Base-by-base conservation (phyloP, 2,888 invertebrate species). In the Tryphoninae sp. region DNA sequence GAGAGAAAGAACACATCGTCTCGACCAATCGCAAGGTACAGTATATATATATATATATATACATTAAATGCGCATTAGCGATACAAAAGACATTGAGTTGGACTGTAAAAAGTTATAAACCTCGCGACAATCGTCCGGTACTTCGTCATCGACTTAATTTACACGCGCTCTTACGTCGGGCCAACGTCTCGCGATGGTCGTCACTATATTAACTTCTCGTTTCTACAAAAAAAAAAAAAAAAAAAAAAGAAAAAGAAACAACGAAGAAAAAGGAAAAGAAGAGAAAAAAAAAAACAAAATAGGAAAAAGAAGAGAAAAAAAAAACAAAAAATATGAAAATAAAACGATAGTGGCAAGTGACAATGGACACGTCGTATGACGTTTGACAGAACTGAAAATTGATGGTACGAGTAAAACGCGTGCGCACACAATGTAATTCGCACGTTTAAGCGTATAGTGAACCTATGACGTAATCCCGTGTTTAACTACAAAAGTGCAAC, bases 101-200 rank as follows among this genome's bases (percentile, higher is more conserved):
- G 40, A 55, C 61, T 62, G 22, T 61, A 53, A 68, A 62, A 68
- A 19, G 8, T 19, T 62, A 62, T 65, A 75, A 69, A 71, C 45
- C 23, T 59, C 23, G 3, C 11, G 59, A 23, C 59, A 23, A 68
- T 64, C 64, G 49, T 59, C 11, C 62, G 61, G 23, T 26, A 33
- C 61, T 72, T 72, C 23, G 72, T 73, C 72, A 49, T 77, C 61
- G 49, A 40, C 61, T 26, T 51, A n/a, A 71, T 76, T 67, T 9
- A 19, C 64, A 59, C 55, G 9, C 22, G 49, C 40, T 8, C 22
- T 13, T 45, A 13, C 53, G 9, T 26, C 40, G 59, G 51, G 23
- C 53, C 0, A 67, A 67, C 26, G 19, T 67, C 58, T 51, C 40
- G 65, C 71, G 61, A 75, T 78, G 61, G 53, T 58, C 51, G 68